Conservation (phyloP, 2,113 vertebrate species). For the Macaca fascicularis region DNA sequence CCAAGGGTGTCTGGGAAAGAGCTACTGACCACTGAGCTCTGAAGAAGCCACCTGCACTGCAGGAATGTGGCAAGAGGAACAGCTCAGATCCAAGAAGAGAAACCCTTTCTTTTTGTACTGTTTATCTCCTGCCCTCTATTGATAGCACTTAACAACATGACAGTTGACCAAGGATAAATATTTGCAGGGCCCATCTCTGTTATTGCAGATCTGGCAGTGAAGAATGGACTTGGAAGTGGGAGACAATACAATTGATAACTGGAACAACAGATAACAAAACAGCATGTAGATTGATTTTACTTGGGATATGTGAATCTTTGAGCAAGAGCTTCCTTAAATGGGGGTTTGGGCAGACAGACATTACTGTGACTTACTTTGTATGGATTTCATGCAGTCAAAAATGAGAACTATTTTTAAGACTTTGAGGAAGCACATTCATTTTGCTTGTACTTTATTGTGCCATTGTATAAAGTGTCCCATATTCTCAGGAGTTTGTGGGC, state of each 20-base stretch:
- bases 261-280: not conserved
- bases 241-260: not conserved
- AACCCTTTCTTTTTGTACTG: not conserved
- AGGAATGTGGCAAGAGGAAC: not conserved
- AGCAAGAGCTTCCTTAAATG: not conserved
- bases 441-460: not conserved
- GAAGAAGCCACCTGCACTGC: not conserved
- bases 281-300: not conserved
- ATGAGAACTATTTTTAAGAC: not conserved
- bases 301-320: not conserved
- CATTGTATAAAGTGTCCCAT: not conserved
- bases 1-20: not conserved
- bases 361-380: not conserved
- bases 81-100: not conserved
- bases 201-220: not conserved
- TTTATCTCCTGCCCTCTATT: not conserved
- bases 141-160: not conserved
- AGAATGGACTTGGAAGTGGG: not conserved
- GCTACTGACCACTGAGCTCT: not conserved
- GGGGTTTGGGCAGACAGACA: not conserved
- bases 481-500: not conserved
- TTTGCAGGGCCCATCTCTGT: not conserved
- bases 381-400: not conserved
- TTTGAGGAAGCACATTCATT: not conserved
- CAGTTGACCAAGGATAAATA: not conserved